phyloP scores from a whole-genome alignment of 2,797 vertebrate genomes.

The Artibeus lituratus region DNA sequence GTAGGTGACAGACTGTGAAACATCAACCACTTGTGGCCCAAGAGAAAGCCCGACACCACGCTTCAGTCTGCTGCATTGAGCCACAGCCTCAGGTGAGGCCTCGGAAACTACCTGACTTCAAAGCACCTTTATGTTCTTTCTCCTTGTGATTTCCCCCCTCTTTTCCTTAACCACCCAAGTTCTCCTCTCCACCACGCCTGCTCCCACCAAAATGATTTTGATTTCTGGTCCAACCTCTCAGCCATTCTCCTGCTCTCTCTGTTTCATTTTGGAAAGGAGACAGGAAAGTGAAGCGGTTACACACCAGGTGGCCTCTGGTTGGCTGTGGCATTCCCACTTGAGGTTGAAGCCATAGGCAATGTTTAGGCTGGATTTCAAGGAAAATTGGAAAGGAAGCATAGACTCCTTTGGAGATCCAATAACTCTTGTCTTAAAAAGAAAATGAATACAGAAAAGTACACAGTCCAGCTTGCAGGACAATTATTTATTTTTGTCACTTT shows the following conservation, averaged over 20 bases:
- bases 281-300: background rate
- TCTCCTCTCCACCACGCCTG: background rate
- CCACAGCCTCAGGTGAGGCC: background rate
- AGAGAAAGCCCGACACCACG: background rate
- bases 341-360: background rate
- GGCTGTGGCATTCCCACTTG: background rate
- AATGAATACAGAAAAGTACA: background rate
- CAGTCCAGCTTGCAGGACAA: background rate
- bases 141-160: background rate
- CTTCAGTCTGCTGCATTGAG: background rate
- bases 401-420: background rate
- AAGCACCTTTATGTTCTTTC: background rate
- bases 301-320: background rate
- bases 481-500: constrained; percentile 36
- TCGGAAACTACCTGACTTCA: background rate
- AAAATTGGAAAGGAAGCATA: background rate
- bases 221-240: background rate
- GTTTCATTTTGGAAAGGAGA: background rate
- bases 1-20: background rate
- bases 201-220: background rate
- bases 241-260: background rate
- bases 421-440: background rate
- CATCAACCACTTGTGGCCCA: background rate
- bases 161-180: background rate
- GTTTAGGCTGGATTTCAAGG: background rate